Evolutionary conservation across 1,140 invertebrate genomes (phyloP).

Genomic region (Drosophila tsacasi): DNA sequence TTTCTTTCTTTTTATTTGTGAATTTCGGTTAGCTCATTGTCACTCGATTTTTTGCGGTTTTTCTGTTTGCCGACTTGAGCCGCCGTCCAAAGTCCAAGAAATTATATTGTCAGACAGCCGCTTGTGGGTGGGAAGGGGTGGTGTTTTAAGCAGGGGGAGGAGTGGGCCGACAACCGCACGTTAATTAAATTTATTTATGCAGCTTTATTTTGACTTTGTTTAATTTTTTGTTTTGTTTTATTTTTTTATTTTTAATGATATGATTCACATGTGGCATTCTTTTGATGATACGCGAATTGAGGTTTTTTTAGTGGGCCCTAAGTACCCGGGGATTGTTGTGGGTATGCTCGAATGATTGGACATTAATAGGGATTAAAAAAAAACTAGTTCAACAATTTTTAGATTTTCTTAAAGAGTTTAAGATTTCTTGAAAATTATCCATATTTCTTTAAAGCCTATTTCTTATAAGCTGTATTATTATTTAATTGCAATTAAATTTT

Average conservation of each 20-base stretch:
- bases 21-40: conserved; percentile 55
- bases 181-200: conserved; percentile 83
- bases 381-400: no score
- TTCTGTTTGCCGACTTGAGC: conserved; percentile 71
- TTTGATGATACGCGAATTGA: conserved; percentile 44
- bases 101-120: conserved; percentile 74
- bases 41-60: conserved; percentile 53
- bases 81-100: conserved; percentile 80
- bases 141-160: conserved; percentile 6
- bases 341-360: not conserved
- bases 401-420: no score
- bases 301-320: conserved; percentile 7
- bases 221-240: conserved; percentile 58
- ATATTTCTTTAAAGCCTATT: no score
- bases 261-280: conserved; percentile 80
- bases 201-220: conserved; percentile 63
- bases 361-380: not conserved
- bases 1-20: conserved; percentile 12
- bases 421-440: no score
- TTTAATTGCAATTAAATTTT: no score
- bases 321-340: not conserved
- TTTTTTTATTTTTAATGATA: conserved; percentile 77
- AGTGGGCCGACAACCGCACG: conserved; percentile 53
- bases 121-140: conserved; percentile 15
- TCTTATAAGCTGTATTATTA: no score